Conservation (phyloP, 2,113 vertebrate genomes). For the Pampusana beccarii region DNA sequence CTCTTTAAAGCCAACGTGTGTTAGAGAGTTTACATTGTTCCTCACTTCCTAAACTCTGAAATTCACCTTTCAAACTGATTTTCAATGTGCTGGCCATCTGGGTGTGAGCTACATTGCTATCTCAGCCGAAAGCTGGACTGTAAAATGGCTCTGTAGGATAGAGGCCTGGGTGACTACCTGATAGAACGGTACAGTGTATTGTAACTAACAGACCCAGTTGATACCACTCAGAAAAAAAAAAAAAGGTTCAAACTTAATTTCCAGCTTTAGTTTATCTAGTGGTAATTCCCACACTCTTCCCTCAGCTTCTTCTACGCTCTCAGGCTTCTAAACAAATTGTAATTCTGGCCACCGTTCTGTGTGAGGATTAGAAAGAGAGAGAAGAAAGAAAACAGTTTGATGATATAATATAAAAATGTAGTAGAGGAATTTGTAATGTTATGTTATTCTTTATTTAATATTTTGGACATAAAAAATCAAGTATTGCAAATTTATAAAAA, state of each 20-base stretch:
- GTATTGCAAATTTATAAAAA: neutral
- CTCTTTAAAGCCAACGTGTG: neutral
- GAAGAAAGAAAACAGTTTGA: neutral
- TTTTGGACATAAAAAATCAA: neutral
- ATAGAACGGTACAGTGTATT: constrained; percentile 44
- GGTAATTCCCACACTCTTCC: neutral
- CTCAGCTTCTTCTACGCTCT: neutral
- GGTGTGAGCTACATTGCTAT: constrained; percentile 54
- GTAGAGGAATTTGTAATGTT: neutral
- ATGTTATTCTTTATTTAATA: neutral
- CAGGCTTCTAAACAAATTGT: constrained; percentile 14
- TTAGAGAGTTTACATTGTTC: neutral
- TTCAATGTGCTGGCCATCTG: constrained; percentile 7
- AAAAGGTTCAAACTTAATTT: neutral
- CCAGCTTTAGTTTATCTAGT: constrained; percentile 37
- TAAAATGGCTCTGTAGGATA: constrained; percentile 68
- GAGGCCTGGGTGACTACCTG: constrained; percentile 62
- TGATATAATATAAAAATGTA: neutral
- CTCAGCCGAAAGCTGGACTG: constrained; percentile 46
- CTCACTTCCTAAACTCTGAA: constrained; percentile 26
- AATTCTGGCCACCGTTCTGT: neutral
- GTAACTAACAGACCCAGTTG: constrained; percentile 58
- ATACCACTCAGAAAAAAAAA: constrained; percentile 24
- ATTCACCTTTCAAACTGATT: constrained; percentile 19
- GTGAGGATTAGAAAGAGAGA: neutral